phyloP scores from a whole-genome alignment of 2,113 vertebrate genomes.

The Chelonoidis abingdonii region DNA sequence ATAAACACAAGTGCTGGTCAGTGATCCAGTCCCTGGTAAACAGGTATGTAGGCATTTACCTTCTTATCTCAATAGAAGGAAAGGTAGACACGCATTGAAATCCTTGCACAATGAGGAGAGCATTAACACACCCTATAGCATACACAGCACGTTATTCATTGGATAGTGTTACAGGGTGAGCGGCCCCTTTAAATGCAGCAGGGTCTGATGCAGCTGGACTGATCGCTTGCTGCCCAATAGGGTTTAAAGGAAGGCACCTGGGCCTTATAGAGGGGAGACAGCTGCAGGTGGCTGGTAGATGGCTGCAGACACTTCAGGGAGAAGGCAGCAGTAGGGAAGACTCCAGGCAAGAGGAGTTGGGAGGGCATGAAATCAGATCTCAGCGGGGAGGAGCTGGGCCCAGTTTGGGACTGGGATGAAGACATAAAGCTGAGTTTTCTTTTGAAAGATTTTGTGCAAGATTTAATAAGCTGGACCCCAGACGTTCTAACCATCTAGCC shows the following conservation, averaged over 20 bases:
- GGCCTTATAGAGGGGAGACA: neutral
- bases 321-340: neutral
- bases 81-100: neutral
- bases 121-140: neutral
- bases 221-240: neutral
- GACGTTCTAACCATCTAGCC: neutral
- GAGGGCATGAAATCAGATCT: neutral
- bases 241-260: neutral
- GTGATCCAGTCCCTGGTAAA: no score
- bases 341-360: neutral
- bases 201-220: neutral
- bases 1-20: neutral
- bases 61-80: neutral
- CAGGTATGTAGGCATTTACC: no score
- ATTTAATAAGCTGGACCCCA: neutral
- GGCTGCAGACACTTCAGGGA: neutral
- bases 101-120: neutral
- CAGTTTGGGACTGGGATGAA: neutral
- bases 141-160: neutral
- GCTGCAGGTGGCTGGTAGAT: neutral
- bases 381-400: no score
- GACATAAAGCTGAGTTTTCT: neutral
- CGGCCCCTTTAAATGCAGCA: neutral
- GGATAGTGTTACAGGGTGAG: neutral
- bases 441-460: neutral